A percentile compares a stretch with the other conserved stretches of the same genome.
Evolutionary conservation across 92 coral and sea anemone species (phyloP).

Genomic region (Parazoanthus swiftii): DNA sequence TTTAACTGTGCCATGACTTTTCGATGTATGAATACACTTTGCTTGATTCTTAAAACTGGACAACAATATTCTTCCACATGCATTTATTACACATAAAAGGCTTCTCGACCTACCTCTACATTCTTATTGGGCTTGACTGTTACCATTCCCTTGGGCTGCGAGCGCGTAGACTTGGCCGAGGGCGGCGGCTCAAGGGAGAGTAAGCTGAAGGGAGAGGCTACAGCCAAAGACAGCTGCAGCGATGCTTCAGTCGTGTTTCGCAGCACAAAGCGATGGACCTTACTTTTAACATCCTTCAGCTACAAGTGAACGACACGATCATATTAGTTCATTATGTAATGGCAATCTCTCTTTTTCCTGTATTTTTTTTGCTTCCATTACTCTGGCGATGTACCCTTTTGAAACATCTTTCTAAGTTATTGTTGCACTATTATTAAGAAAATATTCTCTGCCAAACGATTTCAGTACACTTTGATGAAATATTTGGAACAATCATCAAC

Average conservation of each 20-base stretch:
- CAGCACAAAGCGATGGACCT: constrained; percentile 76
- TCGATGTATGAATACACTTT: no score
- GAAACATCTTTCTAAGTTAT: no score
- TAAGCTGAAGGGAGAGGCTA: constrained; percentile 70
- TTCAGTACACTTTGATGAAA: no score
- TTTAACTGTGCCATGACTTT: no score
- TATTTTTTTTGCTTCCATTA: no score
- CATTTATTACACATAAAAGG: background rate
- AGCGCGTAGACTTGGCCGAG: constrained; percentile 76
- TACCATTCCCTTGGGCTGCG: constrained; percentile 63
- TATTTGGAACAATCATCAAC: no score
- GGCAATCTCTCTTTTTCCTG: no score
- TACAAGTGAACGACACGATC: background rate
- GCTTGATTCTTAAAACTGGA: no score
- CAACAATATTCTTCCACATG: no score
- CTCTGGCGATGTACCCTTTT: no score
- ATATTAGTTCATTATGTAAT: background rate
- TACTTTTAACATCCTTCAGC: constrained; percentile 53
- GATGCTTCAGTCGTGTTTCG: constrained; percentile 89
- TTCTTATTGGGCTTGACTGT: constrained; percentile 86
- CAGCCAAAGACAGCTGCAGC: constrained; percentile 67
- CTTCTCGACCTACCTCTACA: constrained; percentile 63
- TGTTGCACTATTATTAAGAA: no score
- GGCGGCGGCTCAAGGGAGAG: constrained; percentile 81
- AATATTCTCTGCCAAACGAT: no score